phyloP scores from a whole-genome alignment of 2,797 vertebrate genomes.

The Glossophaga mutica region DNA sequence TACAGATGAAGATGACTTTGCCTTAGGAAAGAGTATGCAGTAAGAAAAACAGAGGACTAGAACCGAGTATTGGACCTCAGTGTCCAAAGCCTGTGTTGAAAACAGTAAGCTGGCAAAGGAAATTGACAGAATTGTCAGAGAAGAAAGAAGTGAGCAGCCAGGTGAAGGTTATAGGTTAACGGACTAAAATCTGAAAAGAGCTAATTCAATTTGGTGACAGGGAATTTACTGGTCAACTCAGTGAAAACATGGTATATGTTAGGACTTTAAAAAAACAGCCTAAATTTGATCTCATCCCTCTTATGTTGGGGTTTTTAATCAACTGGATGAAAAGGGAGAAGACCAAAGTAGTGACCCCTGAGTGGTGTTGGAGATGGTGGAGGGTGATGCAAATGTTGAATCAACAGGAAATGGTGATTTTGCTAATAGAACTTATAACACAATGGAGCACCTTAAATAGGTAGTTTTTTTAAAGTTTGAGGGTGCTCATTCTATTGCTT shows the following conservation, averaged over 20 bases:
- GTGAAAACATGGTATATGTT: neutral
- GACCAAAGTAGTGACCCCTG: neutral
- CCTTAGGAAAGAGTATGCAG: neutral
- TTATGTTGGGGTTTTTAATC: neutral
- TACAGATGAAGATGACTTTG: too few relatives aligned
- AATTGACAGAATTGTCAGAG: neutral
- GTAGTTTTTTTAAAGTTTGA: neutral
- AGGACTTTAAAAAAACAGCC: too few relatives aligned
- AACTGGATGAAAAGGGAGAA: too few relatives aligned
- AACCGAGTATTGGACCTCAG: fast-evolving
- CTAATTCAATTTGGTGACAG: neutral
- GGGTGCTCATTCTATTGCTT: neutral
- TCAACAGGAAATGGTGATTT: neutral
- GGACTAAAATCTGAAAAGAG: neutral
- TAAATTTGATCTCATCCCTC: neutral
- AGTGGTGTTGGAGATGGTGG: fast-evolving
- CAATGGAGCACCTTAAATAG: neutral
- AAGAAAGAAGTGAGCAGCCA: neutral
- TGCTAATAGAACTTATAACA: neutral
- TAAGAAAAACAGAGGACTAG: neutral
- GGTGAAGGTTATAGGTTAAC: neutral
- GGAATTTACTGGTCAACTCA: neutral
- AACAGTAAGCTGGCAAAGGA: neutral
- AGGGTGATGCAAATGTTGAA: neutral
- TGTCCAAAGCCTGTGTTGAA: neutral